Evolutionary conservation across 2,797 vertebrate species (phyloP), one percentile per base, ranked within the genome.

Genomic region (Periophthalmus magnuspinnatus): DNA sequence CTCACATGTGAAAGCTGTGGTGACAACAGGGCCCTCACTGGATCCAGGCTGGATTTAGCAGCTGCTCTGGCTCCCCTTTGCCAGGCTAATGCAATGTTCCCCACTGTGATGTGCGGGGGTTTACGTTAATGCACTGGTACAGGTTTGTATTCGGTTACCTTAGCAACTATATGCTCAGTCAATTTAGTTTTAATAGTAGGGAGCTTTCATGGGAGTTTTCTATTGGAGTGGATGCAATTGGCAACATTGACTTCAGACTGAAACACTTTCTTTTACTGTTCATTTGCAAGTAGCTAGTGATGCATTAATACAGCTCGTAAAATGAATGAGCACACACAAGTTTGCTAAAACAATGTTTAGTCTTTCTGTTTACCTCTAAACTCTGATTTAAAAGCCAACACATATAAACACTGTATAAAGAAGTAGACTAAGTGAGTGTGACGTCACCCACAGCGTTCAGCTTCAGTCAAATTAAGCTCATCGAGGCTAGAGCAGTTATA

Each of bases 31-130:
- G 34, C 33, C 33, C 32, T 34, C 13, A 21, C 59, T 8, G 16
- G 22, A 34, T 67, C 10, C n/a, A 55, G 65, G 50, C 50, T 55
- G 33, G 33, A 67, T 36, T 67, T 55, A 55, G 32, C 52, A 22
- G 34, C n/a, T 22, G 34, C 32, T 32, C 48, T 21, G 50, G 28
- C 9, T 67, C 33, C 9, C 5, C 64, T 34, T 32, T 33, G 11
- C 21, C n/a, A 7, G 1, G 17, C 32, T 65, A 52, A 52, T 50
- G 19, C 4, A 33, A n/a, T 33, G 17, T 21, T 34, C 33, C 63
- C 28, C 28, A 28, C 24, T 28, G 45, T 34, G 45, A 47, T 17
- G 6, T 41, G 21, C 32, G 10, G 32, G 32, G 19, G 28, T 60
- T 36, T 59, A 34, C 33, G 28, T 9, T 34, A 34, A 58, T 34